These are phyloP conservation scores for Catocala nupta DNA, from an alignment of 2,888 invertebrate species.

Conservation along the genomic window DNA sequence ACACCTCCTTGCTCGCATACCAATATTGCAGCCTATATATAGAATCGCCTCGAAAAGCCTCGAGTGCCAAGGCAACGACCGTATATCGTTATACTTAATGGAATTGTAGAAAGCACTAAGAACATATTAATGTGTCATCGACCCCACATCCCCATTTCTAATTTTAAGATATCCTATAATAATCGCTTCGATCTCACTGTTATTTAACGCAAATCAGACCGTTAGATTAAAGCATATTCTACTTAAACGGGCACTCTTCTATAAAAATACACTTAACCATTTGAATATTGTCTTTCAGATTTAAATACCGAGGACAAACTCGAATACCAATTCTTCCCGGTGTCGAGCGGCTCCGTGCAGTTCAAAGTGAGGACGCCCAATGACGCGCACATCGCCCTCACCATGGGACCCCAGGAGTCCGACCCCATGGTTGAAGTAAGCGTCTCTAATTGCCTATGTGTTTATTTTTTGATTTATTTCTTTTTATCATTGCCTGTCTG, in stretches of 20 bases:
- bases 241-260: too few relatives aligned
- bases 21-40: conserved; percentile 71
- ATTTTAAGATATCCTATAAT: not conserved
- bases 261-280: not conserved
- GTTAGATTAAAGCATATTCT: too few relatives aligned
- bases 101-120: conserved; percentile 52
- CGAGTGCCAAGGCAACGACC: conserved; percentile 60
- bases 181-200: too few relatives aligned
- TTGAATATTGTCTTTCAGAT: conserved; percentile 88
- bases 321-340: conserved; percentile 94
- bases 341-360: conserved; percentile 89
- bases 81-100: conserved; percentile 54
- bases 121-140: conserved; percentile 34
- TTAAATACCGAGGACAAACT: conserved; percentile 93
- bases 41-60: conserved; percentile 64
- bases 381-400: conserved; percentile 95
- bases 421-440: conserved; percentile 93
- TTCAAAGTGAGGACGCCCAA: conserved; percentile 93
- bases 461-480: too few relatives aligned
- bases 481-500: too few relatives aligned
- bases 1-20: conserved; percentile 63
- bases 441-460: too few relatives aligned
- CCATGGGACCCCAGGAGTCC: conserved; percentile 89
- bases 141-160: conserved; percentile 10
- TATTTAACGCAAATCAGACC: too few relatives aligned